These are phyloP conservation scores for Mus spicilegus DNA, from an alignment of 2,113 vertebrate genomes.

Conservation along the genomic window DNA sequence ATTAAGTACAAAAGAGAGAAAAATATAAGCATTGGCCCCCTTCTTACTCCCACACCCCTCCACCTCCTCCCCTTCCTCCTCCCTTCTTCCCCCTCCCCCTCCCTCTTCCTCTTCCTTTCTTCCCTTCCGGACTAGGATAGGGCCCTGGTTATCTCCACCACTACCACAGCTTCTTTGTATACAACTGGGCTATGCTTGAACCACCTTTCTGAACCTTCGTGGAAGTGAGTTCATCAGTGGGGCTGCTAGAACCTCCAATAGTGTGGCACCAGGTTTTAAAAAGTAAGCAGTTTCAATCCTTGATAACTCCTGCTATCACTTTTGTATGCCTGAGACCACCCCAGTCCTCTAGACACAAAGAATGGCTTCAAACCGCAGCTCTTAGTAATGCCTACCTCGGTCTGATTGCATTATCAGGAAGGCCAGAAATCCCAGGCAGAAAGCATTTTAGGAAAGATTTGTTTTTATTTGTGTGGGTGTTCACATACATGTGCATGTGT, in stretches of 20 bases:
- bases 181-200: background rate
- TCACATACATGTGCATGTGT: no score
- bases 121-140: background rate
- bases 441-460: background rate
- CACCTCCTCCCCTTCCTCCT: no score
- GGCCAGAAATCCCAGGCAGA: background rate
- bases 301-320: background rate
- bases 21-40: background rate
- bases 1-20: background rate
- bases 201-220: background rate
- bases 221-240: background rate
- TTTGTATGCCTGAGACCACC: background rate
- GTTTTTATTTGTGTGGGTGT: background rate
- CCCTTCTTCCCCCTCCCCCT: fast-evolving
- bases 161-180: background rate
- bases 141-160: background rate
- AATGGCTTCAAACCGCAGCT: background rate
- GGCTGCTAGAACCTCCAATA: background rate
- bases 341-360: background rate
- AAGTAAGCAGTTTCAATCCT: background rate
- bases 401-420: background rate
- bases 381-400: background rate
- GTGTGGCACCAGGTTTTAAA: background rate
- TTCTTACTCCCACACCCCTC: background rate
- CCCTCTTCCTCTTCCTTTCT: no score